Percentiles rank a stretch among this genome's conserved stretches.
These are phyloP conservation scores for Cheilosia variabilis DNA, from an alignment of 2,888 invertebrate species.

Conservation along the genomic window DNA sequence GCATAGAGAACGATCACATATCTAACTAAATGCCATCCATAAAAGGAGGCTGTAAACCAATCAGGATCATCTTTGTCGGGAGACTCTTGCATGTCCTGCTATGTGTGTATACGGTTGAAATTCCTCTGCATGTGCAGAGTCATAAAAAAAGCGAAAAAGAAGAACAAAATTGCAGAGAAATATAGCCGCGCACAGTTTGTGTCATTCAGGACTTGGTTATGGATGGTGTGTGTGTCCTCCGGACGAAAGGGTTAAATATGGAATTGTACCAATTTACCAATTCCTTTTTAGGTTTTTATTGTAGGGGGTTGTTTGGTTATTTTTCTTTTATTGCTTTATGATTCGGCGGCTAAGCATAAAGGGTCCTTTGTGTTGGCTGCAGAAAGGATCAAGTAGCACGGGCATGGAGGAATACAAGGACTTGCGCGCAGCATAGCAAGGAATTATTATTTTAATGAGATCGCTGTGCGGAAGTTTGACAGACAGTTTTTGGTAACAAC, in stretches of 20 bases:
- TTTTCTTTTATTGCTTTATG: conserved; percentile 61
- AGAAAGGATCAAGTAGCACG: background rate
- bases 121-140: conserved; percentile 35
- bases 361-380: conserved; percentile 23
- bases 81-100: conserved; percentile 59
- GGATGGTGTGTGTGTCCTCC: conserved; percentile 10
- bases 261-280: conserved; percentile 11
- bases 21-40: conserved; percentile 61
- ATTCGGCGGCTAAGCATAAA: conserved; percentile 52
- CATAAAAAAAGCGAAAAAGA: conserved; percentile 27
- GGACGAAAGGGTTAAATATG: conserved; percentile 61
- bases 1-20: conserved; percentile 40
- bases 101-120: conserved; percentile 14
- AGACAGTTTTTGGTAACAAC: too few species aligned
- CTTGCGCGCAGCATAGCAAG: too few species aligned
- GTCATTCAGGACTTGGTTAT: conserved; percentile 40
- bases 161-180: background rate
- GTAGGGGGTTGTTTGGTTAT: conserved; percentile 35
- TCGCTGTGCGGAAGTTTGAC: too few species aligned
- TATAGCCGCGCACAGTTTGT: background rate
- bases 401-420: background rate
- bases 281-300: conserved; percentile 33
- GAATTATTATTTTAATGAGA: too few species aligned
- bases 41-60: conserved; percentile 70
- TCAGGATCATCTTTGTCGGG: conserved; percentile 72